Evolutionary conservation across 1,140 invertebrate genomes (phyloP).

Genomic region (Pachypeltis micranthus): DNA sequence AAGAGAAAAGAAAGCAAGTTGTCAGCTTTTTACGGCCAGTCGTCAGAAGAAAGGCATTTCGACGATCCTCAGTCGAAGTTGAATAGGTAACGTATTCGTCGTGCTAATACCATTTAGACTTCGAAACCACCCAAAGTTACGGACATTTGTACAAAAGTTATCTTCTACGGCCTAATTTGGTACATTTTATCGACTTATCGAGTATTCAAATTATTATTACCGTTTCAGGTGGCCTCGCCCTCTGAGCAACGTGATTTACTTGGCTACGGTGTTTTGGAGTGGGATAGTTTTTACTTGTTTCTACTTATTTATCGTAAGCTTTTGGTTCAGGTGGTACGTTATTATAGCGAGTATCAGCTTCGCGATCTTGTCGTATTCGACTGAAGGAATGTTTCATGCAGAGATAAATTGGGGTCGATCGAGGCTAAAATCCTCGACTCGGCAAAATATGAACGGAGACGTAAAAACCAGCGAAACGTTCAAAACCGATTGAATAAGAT

Average conservation of each 20-base stretch:
- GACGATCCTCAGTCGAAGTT: constrained; percentile 36
- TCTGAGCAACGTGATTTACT: constrained; percentile 35
- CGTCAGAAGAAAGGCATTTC: constrained; percentile 23
- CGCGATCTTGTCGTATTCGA: constrained; percentile 38
- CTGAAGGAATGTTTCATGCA: constrained; percentile 42
- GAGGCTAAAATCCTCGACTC: no score
- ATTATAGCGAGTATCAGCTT: constrained; percentile 39
- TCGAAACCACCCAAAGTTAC: background rate
- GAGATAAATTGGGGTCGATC: constrained; percentile 39
- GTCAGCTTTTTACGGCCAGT: constrained; percentile 39
- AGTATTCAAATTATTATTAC: no score
- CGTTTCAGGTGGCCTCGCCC: constrained; percentile 28
- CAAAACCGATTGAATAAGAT: no score
- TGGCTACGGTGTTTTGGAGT: constrained; percentile 45
- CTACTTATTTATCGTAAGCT: constrained; percentile 36
- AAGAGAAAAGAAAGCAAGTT: constrained; percentile 51
- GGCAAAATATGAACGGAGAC: no score
- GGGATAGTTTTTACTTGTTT: constrained; percentile 34
- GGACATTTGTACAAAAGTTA: background rate
- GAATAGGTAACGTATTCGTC: constrained; percentile 17
- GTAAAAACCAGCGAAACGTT: no score
- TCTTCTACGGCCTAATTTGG: background rate
- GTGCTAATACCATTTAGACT: background rate
- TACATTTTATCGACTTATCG: background rate
- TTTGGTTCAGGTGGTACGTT: constrained; percentile 38